phyloP scores from a whole-genome alignment of 2,797 vertebrate species.

The Carcharodon carcharias region DNA sequence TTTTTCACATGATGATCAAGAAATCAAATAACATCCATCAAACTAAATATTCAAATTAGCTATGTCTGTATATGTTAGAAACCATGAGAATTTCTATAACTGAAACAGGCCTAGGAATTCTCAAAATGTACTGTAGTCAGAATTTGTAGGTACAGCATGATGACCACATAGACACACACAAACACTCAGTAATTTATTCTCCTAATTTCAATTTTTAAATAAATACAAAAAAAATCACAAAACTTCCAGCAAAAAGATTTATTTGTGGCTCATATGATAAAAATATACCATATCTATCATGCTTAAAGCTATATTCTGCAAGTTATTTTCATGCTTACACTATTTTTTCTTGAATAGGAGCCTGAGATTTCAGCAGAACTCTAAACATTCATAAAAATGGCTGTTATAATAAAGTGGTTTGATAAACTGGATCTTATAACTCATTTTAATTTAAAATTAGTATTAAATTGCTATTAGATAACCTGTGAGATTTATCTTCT shows the following conservation, averaged over 20 bases:
- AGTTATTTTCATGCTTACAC: slow-evolving; percentile 19
- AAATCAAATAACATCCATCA: slow-evolving; percentile 7
- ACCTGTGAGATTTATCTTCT: slow-evolving; percentile 19
- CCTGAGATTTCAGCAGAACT: neutral
- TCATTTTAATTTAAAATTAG: slow-evolving; percentile 8
- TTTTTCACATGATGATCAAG: neutral
- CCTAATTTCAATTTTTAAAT: neutral
- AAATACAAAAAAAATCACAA: neutral
- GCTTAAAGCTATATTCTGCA: slow-evolving; percentile 18
- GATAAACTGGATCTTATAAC: neutral
- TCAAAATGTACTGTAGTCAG: neutral
- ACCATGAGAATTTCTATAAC: neutral
- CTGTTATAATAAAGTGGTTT: slow-evolving; percentile 16
- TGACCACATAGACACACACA: neutral
- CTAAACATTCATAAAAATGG: slow-evolving; percentile 20
- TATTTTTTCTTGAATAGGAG: neutral
- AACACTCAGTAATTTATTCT: neutral
- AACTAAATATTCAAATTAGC: neutral
- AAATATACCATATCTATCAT: neutral
- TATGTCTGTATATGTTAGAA: neutral
- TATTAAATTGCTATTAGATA: slow-evolving; percentile 31
- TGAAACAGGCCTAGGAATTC: neutral
- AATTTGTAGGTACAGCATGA: neutral
- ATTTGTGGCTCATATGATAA: slow-evolving; percentile 12
- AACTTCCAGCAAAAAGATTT: neutral